These are phyloP conservation scores for Macrocentrus cingulum DNA, from an alignment of 1,140 invertebrate genomes.

Conservation along the genomic window DNA sequence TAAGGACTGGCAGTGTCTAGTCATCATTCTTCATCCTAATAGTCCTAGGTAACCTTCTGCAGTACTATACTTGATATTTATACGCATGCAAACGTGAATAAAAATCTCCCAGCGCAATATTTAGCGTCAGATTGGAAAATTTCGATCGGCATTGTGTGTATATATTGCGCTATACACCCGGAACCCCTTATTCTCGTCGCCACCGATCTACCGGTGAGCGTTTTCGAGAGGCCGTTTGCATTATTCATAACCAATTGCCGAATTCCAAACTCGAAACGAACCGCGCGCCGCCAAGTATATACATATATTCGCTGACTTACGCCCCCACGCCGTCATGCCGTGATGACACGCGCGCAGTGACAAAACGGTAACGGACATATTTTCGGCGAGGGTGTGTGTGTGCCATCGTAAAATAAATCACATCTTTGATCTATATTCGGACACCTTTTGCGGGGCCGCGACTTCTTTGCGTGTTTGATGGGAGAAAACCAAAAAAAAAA, in stretches of 20 bases:
- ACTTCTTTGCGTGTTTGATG: too few relatives aligned
- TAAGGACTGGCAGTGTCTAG: neutral
- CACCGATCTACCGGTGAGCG: neutral
- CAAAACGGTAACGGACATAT: too few relatives aligned
- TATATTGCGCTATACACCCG: constrained; percentile 7
- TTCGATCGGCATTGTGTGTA: neutral
- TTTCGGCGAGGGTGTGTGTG: constrained; percentile 19
- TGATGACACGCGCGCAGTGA: constrained; percentile 7
- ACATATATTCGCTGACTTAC: constrained; percentile 28
- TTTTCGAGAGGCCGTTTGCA: constrained; percentile 20
- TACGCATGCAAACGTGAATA: constrained; percentile 24
- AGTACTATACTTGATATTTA: neutral
- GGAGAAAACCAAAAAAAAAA: too few relatives aligned
- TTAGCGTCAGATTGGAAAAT: neutral
- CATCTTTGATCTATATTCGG: constrained; percentile 56
- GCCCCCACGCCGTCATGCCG: constrained; percentile 2
- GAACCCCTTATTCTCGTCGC: neutral
- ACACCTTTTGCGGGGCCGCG: too few relatives aligned
- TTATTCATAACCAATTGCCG: constrained; percentile 38
- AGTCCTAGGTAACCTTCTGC: neutral
- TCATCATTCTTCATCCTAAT: constrained; percentile 2
- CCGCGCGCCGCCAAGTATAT: constrained; percentile 23
- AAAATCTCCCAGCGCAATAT: too few relatives aligned
- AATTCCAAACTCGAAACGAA: constrained; percentile 34
- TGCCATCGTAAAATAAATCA: constrained; percentile 52